Evolutionary conservation across 2,113 vertebrate species (phyloP).

Genomic region (Lanius collurio): DNA sequence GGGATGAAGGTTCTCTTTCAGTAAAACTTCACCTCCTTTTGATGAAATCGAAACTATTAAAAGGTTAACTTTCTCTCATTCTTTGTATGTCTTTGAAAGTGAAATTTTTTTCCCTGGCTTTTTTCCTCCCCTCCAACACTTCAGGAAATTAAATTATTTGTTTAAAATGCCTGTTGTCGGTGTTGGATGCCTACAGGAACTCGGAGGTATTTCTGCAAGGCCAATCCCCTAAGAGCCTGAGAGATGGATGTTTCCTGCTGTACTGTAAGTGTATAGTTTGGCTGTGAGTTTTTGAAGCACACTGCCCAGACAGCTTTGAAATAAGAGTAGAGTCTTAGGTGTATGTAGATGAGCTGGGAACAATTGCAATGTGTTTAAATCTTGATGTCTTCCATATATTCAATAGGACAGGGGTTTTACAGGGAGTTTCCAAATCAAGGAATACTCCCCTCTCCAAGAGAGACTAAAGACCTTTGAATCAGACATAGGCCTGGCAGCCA

Average conservation of each 20-base stretch:
- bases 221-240: not conserved
- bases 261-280: not conserved
- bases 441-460: not conserved
- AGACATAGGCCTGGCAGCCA: not conserved
- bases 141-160: conserved; percentile 16
- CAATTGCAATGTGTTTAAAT: not conserved
- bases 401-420: not conserved
- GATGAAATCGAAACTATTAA: not conserved
- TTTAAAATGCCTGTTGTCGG: not conserved
- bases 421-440: not conserved
- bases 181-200: not conserved
- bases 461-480: not conserved
- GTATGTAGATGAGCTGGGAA: not conserved
- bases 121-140: not conserved
- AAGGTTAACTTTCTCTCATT: not conserved
- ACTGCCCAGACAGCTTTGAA: not conserved
- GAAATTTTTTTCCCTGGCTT: not conserved
- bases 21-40: not conserved
- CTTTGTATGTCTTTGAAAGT: not conserved
- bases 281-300: not conserved
- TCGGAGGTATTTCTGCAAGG: not conserved
- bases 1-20: not conserved
- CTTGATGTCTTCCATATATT: not conserved
- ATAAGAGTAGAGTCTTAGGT: not conserved
- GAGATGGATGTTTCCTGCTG: not conserved